Evolutionary conservation across 2,113 vertebrate genomes (phyloP).

Genomic region (Passer domesticus): DNA sequence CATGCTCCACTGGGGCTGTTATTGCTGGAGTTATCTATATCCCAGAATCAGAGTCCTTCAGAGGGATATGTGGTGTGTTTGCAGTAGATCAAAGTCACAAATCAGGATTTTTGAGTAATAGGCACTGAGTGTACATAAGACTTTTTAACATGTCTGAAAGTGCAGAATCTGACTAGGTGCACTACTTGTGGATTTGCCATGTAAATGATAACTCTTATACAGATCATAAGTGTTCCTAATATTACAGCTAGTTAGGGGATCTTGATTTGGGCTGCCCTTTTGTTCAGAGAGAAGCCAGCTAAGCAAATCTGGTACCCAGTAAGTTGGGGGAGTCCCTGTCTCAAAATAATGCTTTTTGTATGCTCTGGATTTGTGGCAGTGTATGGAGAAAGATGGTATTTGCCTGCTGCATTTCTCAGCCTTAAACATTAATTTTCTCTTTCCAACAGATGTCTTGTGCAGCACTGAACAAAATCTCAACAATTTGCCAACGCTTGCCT

Average conservation of each 20-base stretch:
- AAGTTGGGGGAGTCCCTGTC: background rate
- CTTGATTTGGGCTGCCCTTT: background rate
- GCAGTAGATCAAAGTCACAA: background rate
- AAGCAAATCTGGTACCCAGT: background rate
- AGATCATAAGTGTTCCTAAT: background rate
- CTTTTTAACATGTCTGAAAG: background rate
- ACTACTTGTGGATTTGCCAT: background rate
- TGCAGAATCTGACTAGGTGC: background rate
- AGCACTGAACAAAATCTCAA: background rate
- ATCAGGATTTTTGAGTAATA: background rate
- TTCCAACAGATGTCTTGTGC: background rate
- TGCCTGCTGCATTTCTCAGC: background rate
- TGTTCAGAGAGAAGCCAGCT: background rate
- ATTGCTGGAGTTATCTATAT: background rate
- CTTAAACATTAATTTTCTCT: background rate
- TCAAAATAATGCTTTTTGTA: background rate
- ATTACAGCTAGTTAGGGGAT: background rate
- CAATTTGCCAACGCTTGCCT: background rate
- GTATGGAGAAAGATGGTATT: background rate
- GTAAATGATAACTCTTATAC: background rate
- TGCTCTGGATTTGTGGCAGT: background rate
- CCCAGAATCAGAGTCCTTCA: background rate
- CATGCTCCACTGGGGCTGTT: background rate
- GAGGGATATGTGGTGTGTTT: background rate
- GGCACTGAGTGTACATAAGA: background rate